Base-by-base conservation (phyloP, 2,797 vertebrate genomes). In the Chelon auratus region DNA sequence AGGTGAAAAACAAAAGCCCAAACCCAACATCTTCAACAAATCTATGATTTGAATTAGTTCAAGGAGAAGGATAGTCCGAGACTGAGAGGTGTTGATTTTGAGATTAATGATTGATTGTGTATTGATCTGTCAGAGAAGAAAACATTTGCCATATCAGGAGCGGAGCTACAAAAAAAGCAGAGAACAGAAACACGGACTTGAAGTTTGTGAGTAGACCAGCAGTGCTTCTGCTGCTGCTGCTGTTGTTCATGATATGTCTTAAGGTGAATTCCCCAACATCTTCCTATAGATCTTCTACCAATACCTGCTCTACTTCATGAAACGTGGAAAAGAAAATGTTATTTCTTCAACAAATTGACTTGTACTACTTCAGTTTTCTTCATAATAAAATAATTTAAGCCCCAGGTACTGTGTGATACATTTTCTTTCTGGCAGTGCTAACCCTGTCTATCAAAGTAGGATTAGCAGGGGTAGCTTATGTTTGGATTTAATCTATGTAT, bases 51-150 rank as follows among this genome's bases (percentile, higher is more conserved):
- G 1, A 10, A 20, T 40, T 24, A 24, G 51, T 22, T 55, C 9
- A n/a, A 48, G 45, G n/a, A 48, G 45, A 37, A 42, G 1, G 24
- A 36, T 3, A 2, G 1, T 3, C 15, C 0, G 7, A 9, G 11
- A 15, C n/a, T 61, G 43, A 68, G 42, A 12, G 39, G 54, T 56
- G 54, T 48, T 42, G 54, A 71, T 68, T 71, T 63, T 56, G 48
- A 26, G 40, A 62, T 57, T 58, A 71, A 71, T 42, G 45, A 80
- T 52, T 70, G 53, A 66, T 63, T 47, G 13, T n/a, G 6, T 68
- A 64, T 57, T 52, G 68, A 57, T 71, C 48, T 75, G 54, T 48
- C 10, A 7, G 17, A 54, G 33, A 8, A n/a, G 47, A 42, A 54
- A 64, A 53, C 53, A 69, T 5, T 22, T 63, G 73, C 18, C 9